Conservation (phyloP, 2,797 vertebrate species). For the Rhadinocentrus ornatus region DNA sequence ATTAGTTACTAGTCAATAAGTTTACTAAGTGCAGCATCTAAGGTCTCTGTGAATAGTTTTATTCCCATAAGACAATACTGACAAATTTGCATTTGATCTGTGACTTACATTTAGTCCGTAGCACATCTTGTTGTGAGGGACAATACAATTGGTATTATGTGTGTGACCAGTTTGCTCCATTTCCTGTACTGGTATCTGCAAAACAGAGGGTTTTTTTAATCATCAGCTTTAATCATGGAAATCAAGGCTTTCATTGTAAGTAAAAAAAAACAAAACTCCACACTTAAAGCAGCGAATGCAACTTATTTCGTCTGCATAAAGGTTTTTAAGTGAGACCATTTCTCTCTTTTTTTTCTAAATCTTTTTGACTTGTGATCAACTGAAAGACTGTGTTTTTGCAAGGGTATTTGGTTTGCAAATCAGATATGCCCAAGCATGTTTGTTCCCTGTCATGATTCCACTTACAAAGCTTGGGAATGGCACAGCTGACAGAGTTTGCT, state of each 20-base stretch:
- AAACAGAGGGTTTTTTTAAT: not conserved
- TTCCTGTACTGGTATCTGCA: constrained; percentile 21
- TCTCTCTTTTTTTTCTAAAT: constrained; percentile 42
- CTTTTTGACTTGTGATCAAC: constrained; percentile 29
- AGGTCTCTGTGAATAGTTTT: constrained; percentile 51
- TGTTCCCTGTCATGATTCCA: constrained; percentile 49
- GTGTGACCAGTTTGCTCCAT: constrained; percentile 47
- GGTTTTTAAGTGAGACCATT: constrained; percentile 18
- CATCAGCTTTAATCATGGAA: not conserved
- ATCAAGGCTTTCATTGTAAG: not conserved
- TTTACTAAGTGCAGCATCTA: constrained; percentile 58
- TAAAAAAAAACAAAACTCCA: not conserved
- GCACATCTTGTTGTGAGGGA: constrained; percentile 55
- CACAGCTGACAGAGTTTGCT: constrained; percentile 25
- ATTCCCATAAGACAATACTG: constrained; percentile 25
- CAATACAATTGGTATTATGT: constrained; percentile 46
- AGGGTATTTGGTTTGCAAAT: constrained; percentile 57
- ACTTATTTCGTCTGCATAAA: constrained; percentile 19
- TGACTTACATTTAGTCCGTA: constrained; percentile 55
- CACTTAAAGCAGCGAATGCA: not conserved
- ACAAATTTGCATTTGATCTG: constrained; percentile 66
- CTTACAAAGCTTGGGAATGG: constrained; percentile 39
- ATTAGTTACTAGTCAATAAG: constrained; percentile 65
- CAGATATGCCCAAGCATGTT: constrained; percentile 59
- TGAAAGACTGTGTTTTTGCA: constrained; percentile 36